A percentile compares a stretch with the other conserved stretches of the same genome.
phyloP scores from a whole-genome alignment of 1,140 invertebrate genomes.

The Charaxes varanes region DNA sequence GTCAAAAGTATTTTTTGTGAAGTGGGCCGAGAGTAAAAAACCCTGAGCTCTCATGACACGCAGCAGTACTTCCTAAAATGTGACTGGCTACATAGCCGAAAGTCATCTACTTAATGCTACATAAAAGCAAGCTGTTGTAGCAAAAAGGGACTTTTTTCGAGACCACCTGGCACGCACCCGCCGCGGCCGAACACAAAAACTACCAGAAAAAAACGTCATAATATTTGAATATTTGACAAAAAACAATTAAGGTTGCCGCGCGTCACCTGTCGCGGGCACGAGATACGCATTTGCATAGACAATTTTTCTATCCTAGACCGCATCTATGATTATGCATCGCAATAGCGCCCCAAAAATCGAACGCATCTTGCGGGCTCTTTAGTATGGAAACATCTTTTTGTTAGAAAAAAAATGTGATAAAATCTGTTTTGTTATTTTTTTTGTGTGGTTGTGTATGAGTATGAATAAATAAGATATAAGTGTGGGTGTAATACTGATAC shows the following conservation, averaged over 20 bases:
- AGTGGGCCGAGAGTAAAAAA: neutral
- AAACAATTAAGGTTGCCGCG: slow-evolving; percentile 69
- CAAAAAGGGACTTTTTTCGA: slow-evolving; percentile 45
- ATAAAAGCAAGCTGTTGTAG: slow-evolving; percentile 51
- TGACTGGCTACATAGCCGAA: slow-evolving; percentile 11
- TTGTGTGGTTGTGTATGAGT: too few species aligned
- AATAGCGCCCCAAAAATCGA: slow-evolving; percentile 11
- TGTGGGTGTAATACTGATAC: too few species aligned
- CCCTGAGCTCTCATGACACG: neutral
- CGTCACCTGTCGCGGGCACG: slow-evolving; percentile 68
- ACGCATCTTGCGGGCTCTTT: slow-evolving; percentile 13
- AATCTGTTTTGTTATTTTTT: neutral
- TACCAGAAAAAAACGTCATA: slow-evolving; percentile 59
- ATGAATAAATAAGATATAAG: too few species aligned
- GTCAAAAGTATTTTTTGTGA: neutral
- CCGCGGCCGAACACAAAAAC: slow-evolving; percentile 49
- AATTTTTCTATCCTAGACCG: slow-evolving; percentile 20
- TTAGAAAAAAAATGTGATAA: neutral
- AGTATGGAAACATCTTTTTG: slow-evolving; percentile 7
- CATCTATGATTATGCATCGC: slow-evolving; percentile 19
- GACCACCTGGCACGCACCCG: slow-evolving; percentile 67
- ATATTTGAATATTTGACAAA: slow-evolving; percentile 73
- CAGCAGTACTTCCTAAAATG: slow-evolving; percentile 15
- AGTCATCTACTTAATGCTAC: slow-evolving; percentile 20
- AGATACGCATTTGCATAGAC: slow-evolving; percentile 69